Percentiles rank a stretch among this genome's conserved stretches.
Evolutionary conservation across 2,888 invertebrate species (phyloP).

Genomic region (Acanthacorydalis orientalis): DNA sequence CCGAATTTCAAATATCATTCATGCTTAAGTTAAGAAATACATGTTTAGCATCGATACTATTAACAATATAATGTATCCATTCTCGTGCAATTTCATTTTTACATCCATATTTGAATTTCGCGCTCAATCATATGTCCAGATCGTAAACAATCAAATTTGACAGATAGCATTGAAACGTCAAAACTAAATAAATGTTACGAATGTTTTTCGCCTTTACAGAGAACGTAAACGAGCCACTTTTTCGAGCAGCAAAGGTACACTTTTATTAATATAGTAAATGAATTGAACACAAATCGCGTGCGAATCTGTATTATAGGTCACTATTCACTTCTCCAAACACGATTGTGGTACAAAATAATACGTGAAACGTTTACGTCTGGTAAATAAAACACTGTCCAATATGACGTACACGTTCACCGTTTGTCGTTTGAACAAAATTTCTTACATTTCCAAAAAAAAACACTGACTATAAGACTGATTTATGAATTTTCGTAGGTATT

Average conservation of each 20-base stretch:
- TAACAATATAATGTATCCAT: no score
- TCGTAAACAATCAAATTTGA: conserved; percentile 12
- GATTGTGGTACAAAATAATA: not conserved
- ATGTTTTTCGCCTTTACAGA: no score
- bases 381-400: no score
- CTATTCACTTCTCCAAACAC: conserved; percentile 10
- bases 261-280: no score
- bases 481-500: conserved; percentile 13
- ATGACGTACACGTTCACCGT: no score
- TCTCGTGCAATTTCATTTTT: not conserved
- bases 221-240: no score
- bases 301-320: conserved; percentile 11
- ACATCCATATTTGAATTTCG: conserved; percentile 10
- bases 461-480: not conserved
- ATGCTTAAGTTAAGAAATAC: no score
- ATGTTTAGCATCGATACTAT: no score
- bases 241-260: no score
- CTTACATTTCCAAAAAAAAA: not conserved
- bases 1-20: no score
- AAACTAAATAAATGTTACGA: conserved; percentile 1
- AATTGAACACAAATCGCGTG: conserved; percentile 1
- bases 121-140: conserved; percentile 10
- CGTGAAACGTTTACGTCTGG: no score
- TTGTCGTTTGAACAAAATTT: not conserved
- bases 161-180: conserved; percentile 11